Evolutionary conservation across 2,797 vertebrate genomes (phyloP).

Genomic region (Echeneis naucrates): DNA sequence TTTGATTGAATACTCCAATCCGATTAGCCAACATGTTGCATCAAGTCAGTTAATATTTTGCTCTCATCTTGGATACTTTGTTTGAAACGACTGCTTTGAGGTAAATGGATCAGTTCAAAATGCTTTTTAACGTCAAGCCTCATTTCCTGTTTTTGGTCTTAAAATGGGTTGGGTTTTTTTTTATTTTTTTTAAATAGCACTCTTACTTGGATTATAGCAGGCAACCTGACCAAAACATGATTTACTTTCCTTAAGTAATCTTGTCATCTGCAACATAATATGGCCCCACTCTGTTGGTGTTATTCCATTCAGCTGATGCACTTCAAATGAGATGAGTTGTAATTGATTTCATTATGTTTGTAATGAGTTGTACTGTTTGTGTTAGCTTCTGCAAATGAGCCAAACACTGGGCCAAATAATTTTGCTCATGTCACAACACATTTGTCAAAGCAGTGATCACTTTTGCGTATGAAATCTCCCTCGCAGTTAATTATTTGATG

Average conservation of each 20-base stretch:
- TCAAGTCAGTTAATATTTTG: neutral
- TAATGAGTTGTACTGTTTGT: too few species aligned
- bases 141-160: neutral
- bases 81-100: neutral
- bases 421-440: too few species aligned
- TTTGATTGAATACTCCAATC: constrained; percentile 14
- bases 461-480: neutral
- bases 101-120: neutral
- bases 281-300: neutral
- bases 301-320: neutral
- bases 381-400: constrained; percentile 2
- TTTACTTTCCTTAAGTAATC: constrained; percentile 7
- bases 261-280: neutral
- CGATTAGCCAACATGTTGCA: neutral
- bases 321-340: constrained; percentile 22
- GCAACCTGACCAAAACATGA: neutral
- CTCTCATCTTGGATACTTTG: neutral
- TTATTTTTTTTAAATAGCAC: too few species aligned
- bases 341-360: too few species aligned
- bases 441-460: neutral
- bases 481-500: neutral
- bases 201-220: neutral
- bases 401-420: too few species aligned
- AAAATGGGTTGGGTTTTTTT: too few species aligned
- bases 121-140: neutral